Conservation (phyloP, 2,888 invertebrate genomes). For the Drosophila pseudotalamancana region DNA sequence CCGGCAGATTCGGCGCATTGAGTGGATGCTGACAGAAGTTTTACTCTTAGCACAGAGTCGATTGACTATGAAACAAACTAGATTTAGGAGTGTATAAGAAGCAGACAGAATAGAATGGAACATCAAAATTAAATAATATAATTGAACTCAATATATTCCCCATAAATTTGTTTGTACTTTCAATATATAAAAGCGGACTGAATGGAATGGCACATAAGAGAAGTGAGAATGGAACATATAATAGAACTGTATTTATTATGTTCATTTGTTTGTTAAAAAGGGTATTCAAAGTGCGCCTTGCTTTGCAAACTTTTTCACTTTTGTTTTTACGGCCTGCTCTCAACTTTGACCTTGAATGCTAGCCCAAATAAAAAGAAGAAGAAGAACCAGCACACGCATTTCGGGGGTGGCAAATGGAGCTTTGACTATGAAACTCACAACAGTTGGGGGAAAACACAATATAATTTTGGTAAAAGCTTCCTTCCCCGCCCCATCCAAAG, state of each 20-base stretch:
- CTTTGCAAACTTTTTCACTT: neutral
- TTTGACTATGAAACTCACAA: constrained; percentile 17
- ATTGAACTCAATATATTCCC: too few relatives aligned
- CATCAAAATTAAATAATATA: neutral
- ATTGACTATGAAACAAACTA: neutral
- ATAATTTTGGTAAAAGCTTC: constrained; percentile 56
- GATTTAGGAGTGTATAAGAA: neutral
- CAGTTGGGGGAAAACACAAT: constrained; percentile 30
- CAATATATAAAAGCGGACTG: too few relatives aligned
- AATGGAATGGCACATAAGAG: too few relatives aligned
- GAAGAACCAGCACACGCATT: constrained; percentile 10
- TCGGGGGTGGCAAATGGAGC: constrained; percentile 21
- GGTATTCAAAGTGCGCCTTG: neutral
- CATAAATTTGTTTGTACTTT: too few relatives aligned
- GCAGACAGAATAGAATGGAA: neutral
- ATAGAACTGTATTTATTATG: too few relatives aligned
- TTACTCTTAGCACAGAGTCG: constrained; percentile 2
- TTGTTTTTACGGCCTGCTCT: constrained; percentile 59
- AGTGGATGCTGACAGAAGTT: neutral
- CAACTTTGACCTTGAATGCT: constrained; percentile 72
- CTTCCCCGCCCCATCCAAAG: constrained; percentile 11
- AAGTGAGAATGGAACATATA: too few relatives aligned
- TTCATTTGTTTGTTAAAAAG: constrained; percentile 6
- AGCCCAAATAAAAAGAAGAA: constrained; percentile 40
- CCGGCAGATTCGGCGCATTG: constrained; percentile 42